These are phyloP conservation scores for Adela reaumurella DNA, from an alignment of 2,888 invertebrate genomes.

Conservation along the genomic window DNA sequence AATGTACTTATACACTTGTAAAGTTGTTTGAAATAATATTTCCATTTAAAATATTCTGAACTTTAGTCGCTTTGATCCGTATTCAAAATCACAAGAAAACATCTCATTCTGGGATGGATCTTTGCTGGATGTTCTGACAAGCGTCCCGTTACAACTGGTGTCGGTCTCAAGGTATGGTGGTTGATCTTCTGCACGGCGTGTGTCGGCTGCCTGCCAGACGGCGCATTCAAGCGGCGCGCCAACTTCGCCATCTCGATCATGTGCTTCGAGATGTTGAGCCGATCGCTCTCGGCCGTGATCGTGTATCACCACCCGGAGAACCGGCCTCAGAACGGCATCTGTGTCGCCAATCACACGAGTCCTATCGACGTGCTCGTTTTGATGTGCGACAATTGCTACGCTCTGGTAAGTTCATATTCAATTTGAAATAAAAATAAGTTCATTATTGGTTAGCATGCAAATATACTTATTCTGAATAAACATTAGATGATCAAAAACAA, in stretches of 20 bases:
- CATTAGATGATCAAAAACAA: no score
- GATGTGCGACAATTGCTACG: slow-evolving; percentile 96
- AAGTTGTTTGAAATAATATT: no score
- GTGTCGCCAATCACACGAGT: slow-evolving; percentile 99
- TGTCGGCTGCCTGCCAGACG: slow-evolving; percentile 80
- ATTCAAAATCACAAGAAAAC: no score
- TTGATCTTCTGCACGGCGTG: slow-evolving; percentile 81
- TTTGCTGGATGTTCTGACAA: no score
- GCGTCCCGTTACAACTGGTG: neutral
- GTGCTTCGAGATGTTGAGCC: slow-evolving; percentile 90
- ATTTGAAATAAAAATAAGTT: no score
- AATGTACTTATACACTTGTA: no score
- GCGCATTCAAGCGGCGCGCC: slow-evolving; percentile 71
- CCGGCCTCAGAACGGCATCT: slow-evolving; percentile 79
- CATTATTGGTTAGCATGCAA: no score
- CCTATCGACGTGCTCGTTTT: slow-evolving; percentile 96
- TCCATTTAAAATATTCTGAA: no score
- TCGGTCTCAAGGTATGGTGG: slow-evolving; percentile 79
- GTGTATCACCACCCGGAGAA: slow-evolving; percentile 85
- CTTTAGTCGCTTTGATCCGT: no score
- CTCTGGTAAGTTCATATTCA: slow-evolving; percentile 94
- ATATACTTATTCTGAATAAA: no score
- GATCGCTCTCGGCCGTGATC: slow-evolving; percentile 86
- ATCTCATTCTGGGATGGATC: no score
- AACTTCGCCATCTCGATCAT: slow-evolving; percentile 80